Base-by-base conservation (phyloP, 2,113 vertebrate species). In the Oryzias celebensis region DNA sequence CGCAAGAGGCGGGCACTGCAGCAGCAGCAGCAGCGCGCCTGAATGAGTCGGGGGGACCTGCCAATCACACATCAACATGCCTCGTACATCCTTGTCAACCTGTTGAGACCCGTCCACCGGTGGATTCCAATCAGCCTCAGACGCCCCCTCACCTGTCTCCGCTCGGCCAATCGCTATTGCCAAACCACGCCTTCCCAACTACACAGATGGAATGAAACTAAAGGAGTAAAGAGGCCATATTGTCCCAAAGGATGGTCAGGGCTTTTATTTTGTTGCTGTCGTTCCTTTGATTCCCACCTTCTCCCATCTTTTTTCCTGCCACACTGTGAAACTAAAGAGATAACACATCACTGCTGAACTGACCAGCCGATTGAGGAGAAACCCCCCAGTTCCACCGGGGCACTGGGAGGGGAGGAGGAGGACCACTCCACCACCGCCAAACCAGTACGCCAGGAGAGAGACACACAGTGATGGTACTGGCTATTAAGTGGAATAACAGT, bases 1-100 rank as follows among this genome's bases (percentile, higher is more conserved):
- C 95, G 96, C 93, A 96, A 96, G 93, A 93, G 94, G 91, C 94
- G 97, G 92, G 95, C 95, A 81, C 92, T 99, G 92, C 93, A 89
- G 84, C 94, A 87, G 89, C 94, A 87, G 89, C 92, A 89, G 84
- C 94, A 86, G 89, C 92, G 90, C 80, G 93, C 94, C 90, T 98
- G 79, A 94, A 93, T 52, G 1, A 71, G 87, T 89, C 86, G 76
- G 87, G 87, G 87, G 73, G 77, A 87, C 82, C 87, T 77, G 86
- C 85, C 85, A 79, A 83, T 78, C 81, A 86, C 78, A 85, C 84
- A 81, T 74, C 71, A 51, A 72, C 75, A 76, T 60, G 69, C 71
- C 70, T 65, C 47, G 58, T 57, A 62, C 76, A 69, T 85, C 79
- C 73, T 61, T 26, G 44, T 81, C 48, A 43, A 64, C 75, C 78